A percentile compares a stretch with the other conserved stretches of the same genome.
phyloP scores from a whole-genome alignment of 2,113 vertebrate species.

The Otolemur garnettii region DNA sequence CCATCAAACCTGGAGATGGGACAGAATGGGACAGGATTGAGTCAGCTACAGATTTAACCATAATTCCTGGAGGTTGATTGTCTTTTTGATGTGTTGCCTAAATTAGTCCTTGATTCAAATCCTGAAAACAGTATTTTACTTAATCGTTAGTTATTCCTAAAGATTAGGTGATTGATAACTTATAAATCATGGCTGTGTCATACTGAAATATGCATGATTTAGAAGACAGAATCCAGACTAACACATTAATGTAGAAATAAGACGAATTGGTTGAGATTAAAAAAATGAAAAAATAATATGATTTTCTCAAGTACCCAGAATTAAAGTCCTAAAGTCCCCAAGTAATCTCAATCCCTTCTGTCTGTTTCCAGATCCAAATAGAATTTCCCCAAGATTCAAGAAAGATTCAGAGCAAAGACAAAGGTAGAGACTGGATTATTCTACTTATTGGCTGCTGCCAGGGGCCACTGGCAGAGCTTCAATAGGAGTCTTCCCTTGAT shows the following conservation, averaged over 20 bases:
- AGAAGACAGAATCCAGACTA: not conserved
- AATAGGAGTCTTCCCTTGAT: not conserved
- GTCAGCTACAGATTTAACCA: not conserved
- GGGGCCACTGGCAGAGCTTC: not conserved
- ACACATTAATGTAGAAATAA: not conserved
- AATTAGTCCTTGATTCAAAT: slow-evolving; percentile 14
- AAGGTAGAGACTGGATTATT: not conserved
- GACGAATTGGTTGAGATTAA: not conserved
- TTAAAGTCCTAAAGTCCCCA: not conserved
- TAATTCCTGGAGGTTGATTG: not conserved
- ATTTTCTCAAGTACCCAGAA: not conserved
- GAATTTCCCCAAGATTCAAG: not conserved
- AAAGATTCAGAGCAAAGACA: not conserved
- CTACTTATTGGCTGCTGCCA: accelerated
- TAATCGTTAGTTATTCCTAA: not conserved
- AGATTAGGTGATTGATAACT: not conserved
- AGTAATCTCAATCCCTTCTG: not conserved
- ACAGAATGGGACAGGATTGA: not conserved
- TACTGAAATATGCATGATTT: not conserved
- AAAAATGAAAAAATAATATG: not conserved
- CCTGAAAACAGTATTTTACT: not conserved
- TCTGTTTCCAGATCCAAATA: not conserved
- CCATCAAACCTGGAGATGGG: not conserved
- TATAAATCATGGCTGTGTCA: not conserved
- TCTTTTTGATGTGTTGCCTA: not conserved